phyloP scores from a whole-genome alignment of 2,888 invertebrate species.

The Phlogophora meticulosa region DNA sequence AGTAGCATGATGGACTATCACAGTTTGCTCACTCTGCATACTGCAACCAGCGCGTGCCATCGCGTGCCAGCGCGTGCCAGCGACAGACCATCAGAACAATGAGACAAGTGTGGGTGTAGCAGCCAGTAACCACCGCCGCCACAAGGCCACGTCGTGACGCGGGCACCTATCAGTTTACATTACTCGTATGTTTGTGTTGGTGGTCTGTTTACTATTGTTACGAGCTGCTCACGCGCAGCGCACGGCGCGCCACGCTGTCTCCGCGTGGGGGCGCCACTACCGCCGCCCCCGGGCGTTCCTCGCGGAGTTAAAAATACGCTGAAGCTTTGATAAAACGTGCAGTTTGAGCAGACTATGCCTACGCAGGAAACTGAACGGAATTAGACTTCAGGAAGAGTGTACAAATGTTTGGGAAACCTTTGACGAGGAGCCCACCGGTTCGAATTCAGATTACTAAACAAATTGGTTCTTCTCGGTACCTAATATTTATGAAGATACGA shows the following conservation, averaged over 20 bases:
- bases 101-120: neutral
- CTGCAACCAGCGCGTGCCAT: too few species aligned
- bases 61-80: too few species aligned
- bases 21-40: too few species aligned
- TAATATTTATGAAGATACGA: neutral
- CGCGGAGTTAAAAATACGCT: constrained; percentile 26
- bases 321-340: neutral
- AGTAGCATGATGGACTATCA: too few species aligned
- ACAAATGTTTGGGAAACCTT: neutral
- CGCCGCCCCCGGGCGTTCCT: constrained; percentile 44
- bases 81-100: too few species aligned
- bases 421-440: neutral
- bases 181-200: constrained; percentile 10
- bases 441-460: too few species aligned
- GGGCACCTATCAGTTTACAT: constrained; percentile 1
- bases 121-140: neutral
- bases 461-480: too few species aligned
- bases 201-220: constrained; percentile 36
- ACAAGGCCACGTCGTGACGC: constrained; percentile 5
- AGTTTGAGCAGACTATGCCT: neutral
- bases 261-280: constrained; percentile 62
- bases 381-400: neutral
- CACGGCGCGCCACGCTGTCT: constrained; percentile 72
- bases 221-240: constrained; percentile 49
- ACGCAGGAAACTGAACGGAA: neutral